Evolutionary conservation across 2,113 vertebrate species (phyloP), one percentile per base, ranked within the genome.

Genomic region (Microtus richardsoni): DNA sequence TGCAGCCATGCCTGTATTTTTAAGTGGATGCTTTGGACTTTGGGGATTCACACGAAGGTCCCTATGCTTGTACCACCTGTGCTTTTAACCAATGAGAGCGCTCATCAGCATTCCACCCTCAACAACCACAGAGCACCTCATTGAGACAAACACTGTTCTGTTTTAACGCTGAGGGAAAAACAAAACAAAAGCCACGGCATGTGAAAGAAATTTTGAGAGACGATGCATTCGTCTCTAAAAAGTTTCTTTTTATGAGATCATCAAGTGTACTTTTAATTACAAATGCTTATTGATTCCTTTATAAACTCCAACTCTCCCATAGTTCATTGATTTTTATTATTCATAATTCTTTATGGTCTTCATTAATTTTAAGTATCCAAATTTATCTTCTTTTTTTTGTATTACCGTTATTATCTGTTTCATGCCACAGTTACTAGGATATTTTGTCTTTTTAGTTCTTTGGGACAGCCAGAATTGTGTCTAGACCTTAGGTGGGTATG

Each of bases 331-430:
- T 92, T 94, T 96, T 88, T 84, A 33, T 68, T 71, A 30, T 58
- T 66, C 87, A 10, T 70, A 66, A 58, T 79, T 71, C 9, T 36
- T 95, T 94, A 88, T 39, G 44, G 83, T n/a, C 93, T 93, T 95
- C 58, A 89, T 4, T 92, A 89, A 58, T 21, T 17, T 87, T 88
- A 33, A 12, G 7, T 66, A 33, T 64, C 26, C 62, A 86, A 49
- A 73, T 86, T 96, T 47, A 33, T 7, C 64, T 82, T 91, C 16
- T 24, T 3, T 70, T 70, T 41, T 71, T 26, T 7, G 21, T 30
- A 30, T 84, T 92, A 90, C 60, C 14, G 91, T 22, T 88, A 9
- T 52, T 80, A 71, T 77, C 62, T 77, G 1, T 91, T 89, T 83
- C 24, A 96, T 89, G 10, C 6, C 11, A 77, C 0, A 16, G 36